Evolutionary conservation across 2,113 vertebrate genomes (phyloP).

Genomic region (Colius striatus): DNA sequence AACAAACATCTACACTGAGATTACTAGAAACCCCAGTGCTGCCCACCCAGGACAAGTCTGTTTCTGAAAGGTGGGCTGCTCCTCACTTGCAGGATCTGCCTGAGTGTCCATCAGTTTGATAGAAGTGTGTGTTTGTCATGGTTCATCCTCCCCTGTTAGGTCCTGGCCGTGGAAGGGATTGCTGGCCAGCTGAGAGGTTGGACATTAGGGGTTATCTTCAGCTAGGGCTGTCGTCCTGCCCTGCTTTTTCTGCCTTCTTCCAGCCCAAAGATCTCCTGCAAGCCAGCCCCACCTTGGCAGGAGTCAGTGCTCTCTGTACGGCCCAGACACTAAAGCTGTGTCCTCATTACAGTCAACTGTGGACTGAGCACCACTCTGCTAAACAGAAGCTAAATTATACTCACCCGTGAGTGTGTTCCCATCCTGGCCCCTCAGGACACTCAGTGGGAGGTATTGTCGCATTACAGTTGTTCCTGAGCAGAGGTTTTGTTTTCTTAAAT

Average conservation of each 20-base stretch:
- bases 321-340: not conserved
- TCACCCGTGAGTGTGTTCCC: not conserved
- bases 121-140: not conserved
- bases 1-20: not conserved
- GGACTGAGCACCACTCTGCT: not conserved
- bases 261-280: not conserved
- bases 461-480: not conserved
- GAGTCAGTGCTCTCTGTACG: not conserved
- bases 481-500: not conserved
- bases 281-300: not conserved
- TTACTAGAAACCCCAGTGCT: not conserved
- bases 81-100: not conserved
- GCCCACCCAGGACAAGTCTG: not conserved
- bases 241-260: not conserved
- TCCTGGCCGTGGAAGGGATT: not conserved
- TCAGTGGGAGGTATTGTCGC: not conserved
- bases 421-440: fast-evolving
- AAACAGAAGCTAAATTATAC: not conserved
- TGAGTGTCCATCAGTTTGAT: not conserved
- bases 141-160: not conserved
- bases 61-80: not conserved
- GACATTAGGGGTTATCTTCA: not conserved
- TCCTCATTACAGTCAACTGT: not conserved
- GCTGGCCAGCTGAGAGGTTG: not conserved
- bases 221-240: fast-evolving